Percentiles rank a stretch among this genome's conserved stretches.
phyloP scores from a whole-genome alignment of 2,888 invertebrate species.

The Dicyrtoma fusca region DNA sequence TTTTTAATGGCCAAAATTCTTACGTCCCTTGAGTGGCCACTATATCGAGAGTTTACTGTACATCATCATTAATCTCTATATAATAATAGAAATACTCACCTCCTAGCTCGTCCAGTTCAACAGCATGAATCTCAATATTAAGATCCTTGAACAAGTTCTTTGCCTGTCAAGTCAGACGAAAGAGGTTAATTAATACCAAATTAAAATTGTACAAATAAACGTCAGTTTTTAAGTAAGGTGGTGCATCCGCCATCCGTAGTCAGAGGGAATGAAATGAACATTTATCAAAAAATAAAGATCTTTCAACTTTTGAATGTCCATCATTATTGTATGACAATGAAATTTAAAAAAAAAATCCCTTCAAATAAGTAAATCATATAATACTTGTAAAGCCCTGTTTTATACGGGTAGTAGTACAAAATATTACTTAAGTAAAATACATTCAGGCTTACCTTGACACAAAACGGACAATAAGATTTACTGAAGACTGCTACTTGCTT shows the following conservation, averaged over 20 bases:
- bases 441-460: slow-evolving; percentile 15
- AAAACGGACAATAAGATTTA: slow-evolving; percentile 30
- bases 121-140: background rate
- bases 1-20: too few species aligned
- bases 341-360: too few species aligned
- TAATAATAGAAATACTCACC: too few species aligned
- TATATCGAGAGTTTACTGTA: background rate
- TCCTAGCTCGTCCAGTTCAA: slow-evolving; percentile 23
- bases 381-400: too few species aligned
- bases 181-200: background rate
- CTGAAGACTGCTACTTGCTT: slow-evolving; percentile 20
- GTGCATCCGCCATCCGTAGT: background rate
- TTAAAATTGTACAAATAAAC: background rate
- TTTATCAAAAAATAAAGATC: too few species aligned
- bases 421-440: too few species aligned
- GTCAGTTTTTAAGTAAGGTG: background rate
- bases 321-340: too few species aligned
- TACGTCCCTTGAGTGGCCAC: too few species aligned
- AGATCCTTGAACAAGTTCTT: slow-evolving; percentile 14
- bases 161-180: background rate
- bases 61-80: too few species aligned
- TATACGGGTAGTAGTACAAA: too few species aligned
- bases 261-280: background rate
- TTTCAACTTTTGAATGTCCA: too few species aligned
- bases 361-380: too few species aligned